These are phyloP conservation scores for Amphiprion percula DNA, from an alignment of 2,113 vertebrate genomes.

Conservation along the genomic window DNA sequence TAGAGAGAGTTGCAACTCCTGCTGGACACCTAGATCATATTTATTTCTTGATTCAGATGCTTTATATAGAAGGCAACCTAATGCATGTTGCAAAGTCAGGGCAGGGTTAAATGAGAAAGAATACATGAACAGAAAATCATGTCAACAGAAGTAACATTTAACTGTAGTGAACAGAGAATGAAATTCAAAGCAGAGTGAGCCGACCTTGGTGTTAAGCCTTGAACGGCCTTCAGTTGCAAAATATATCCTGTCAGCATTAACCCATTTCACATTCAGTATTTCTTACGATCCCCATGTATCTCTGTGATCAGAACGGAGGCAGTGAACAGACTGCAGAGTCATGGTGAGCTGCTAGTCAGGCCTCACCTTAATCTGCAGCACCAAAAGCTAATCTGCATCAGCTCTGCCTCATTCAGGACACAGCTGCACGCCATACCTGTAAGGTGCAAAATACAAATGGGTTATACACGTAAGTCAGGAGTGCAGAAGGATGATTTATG, in stretches of 20 bases:
- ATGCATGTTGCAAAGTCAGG: conserved; percentile 42
- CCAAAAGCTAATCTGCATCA: conserved; percentile 41
- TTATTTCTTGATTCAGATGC: conserved; percentile 50
- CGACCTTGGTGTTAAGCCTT: conserved; percentile 30
- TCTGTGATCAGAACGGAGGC: conserved; percentile 57
- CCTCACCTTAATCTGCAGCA: conserved; percentile 60
- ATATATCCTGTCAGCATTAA: conserved; percentile 28
- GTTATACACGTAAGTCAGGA: conserved; percentile 49
- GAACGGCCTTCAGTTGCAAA: conserved; percentile 20
- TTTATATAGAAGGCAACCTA: conserved; percentile 8
- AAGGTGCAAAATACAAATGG: conserved; percentile 40
- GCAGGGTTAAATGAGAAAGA: conserved; percentile 27
- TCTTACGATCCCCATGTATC: conserved; percentile 22
- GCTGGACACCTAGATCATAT: conserved; percentile 36
- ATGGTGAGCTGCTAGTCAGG: conserved; percentile 39
- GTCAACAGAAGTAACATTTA: neutral
- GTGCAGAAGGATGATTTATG: conserved; percentile 25
- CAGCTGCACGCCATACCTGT: conserved; percentile 30
- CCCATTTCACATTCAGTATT: neutral
- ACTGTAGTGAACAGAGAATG: neutral
- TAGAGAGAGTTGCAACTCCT: conserved; percentile 36
- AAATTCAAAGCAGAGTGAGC: conserved; percentile 15
- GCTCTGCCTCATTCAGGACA: conserved; percentile 37
- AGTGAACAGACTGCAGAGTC: conserved; percentile 68
- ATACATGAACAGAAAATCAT: conserved; percentile 8